Conservation (phyloP, 2,797 vertebrate species). For the Tarsius wallacei region DNA sequence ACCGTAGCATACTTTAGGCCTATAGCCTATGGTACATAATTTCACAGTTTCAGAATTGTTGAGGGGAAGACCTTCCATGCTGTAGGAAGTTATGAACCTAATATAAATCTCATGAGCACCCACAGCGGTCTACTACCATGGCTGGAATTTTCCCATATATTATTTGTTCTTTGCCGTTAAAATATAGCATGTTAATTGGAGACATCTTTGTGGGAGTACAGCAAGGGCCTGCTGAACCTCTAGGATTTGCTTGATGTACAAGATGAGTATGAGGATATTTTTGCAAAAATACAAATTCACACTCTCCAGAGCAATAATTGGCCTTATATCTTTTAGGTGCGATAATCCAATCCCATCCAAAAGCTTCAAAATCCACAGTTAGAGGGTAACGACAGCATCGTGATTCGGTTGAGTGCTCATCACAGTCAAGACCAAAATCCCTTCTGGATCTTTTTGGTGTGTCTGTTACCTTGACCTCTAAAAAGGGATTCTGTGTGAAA, state of each 20-base stretch:
- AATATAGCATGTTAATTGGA: conserved; percentile 99
- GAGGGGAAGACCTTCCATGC: conserved; percentile 88
- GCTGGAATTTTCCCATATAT: conserved; percentile 98
- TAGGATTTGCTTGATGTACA: conserved; percentile 97
- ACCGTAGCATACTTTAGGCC: conserved; percentile 82
- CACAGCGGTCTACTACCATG: conserved; percentile 99
- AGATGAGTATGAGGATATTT: conserved; percentile 98
- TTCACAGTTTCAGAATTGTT: conserved; percentile 93
- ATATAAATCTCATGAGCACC: conserved; percentile 94
- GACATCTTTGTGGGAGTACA: conserved; percentile 99
- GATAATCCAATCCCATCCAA: conserved; percentile 99
- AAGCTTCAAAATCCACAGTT: conserved; percentile 98
- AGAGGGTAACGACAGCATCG: conserved; percentile 98
- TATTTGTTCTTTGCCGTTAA: conserved; percentile 97
- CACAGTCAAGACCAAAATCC: conserved; percentile 97
- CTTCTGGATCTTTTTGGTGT: conserved; percentile 94
- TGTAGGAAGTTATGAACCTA: conserved; percentile 59
- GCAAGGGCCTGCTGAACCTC: conserved; percentile 96
- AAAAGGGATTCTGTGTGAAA: conserved; percentile 95
- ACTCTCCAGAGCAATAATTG: conserved; percentile 98
- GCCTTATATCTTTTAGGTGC: conserved; percentile 99
- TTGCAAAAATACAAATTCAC: conserved; percentile 98
- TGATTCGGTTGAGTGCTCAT: conserved; percentile 96
- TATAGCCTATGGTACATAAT: conserved; percentile 93
- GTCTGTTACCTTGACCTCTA: conserved; percentile 98